These are phyloP conservation scores for Remorina albescens DNA, from an alignment of 2,797 vertebrate genomes.

Conservation along the genomic window DNA sequence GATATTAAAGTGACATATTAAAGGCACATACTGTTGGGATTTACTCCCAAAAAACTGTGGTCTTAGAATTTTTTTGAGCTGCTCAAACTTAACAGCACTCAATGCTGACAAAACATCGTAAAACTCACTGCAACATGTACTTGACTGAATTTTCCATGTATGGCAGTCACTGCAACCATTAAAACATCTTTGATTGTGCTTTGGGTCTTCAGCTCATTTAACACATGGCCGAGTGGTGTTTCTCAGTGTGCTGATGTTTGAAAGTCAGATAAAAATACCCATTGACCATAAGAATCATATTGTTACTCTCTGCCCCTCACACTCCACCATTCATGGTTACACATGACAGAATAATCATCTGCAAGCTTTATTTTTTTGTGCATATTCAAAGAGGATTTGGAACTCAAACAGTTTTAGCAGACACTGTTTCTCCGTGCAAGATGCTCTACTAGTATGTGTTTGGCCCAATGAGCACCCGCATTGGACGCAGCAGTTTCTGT, in stretches of 20 bases:
- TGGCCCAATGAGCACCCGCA: too few relatives aligned
- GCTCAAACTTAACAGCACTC: constrained; percentile 16
- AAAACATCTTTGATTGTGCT: neutral
- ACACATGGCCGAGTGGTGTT: too few relatives aligned
- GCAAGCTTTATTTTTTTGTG: constrained; percentile 6
- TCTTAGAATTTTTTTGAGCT: neutral
- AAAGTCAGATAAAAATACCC: too few relatives aligned
- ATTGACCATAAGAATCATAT: neutral
- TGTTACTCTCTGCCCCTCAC: neutral
- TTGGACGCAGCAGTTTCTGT: constrained; percentile 36
- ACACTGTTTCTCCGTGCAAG: neutral
- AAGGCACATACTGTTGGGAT: neutral
- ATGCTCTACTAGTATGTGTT: too few relatives aligned
- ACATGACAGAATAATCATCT: neutral
- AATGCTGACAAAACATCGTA: constrained; percentile 1
- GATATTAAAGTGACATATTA: neutral
- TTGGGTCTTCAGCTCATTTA: constrained; percentile 12
- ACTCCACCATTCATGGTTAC: neutral
- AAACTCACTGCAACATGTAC: constrained; percentile 18
- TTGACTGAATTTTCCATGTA: constrained; percentile 15
- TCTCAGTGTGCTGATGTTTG: constrained; percentile 61
- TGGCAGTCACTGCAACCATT: constrained; percentile 28
- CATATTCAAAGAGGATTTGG: neutral
- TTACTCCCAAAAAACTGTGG: neutral
- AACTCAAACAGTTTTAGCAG: constrained; percentile 11